These are phyloP conservation scores for Anabas testudineus DNA, from an alignment of 2,797 vertebrate genomes.

Conservation along the genomic window DNA sequence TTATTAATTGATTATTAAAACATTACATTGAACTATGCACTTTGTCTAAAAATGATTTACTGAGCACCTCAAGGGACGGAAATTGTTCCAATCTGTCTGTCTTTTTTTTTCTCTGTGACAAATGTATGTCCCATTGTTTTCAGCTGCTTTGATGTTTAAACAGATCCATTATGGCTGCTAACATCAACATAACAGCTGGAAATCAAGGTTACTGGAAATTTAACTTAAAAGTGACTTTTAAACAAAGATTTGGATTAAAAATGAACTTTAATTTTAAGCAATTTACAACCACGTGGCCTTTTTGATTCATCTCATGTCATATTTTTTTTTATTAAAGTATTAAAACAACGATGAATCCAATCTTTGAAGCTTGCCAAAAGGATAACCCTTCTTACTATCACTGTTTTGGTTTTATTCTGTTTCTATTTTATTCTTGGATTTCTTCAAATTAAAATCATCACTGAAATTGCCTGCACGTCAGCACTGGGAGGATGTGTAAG, in stretches of 20 bases:
- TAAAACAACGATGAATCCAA: neutral
- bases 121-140: neutral
- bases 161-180: neutral
- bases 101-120: neutral
- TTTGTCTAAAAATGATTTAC: neutral
- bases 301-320: too few species aligned
- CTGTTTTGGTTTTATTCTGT: neutral
- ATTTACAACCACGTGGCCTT: too few species aligned
- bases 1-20: constrained; percentile 44
- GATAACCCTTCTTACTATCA: too few species aligned
- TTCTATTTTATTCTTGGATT: neutral
- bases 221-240: neutral
- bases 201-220: neutral
- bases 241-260: neutral
- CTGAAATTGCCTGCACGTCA: constrained; percentile 1
- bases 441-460: neutral
- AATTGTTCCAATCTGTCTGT: neutral
- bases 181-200: constrained; percentile 1
- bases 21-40: neutral
- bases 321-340: too few species aligned
- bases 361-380: too few species aligned
- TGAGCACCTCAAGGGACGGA: neutral
- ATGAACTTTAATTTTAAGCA: too few species aligned
- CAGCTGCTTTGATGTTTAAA: constrained; percentile 8
- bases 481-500: constrained; percentile 1